Percentiles rank a stretch among this genome's conserved stretches.
phyloP scores from a whole-genome alignment of 2,797 vertebrate species.

The Glyptemys insculpta region DNA sequence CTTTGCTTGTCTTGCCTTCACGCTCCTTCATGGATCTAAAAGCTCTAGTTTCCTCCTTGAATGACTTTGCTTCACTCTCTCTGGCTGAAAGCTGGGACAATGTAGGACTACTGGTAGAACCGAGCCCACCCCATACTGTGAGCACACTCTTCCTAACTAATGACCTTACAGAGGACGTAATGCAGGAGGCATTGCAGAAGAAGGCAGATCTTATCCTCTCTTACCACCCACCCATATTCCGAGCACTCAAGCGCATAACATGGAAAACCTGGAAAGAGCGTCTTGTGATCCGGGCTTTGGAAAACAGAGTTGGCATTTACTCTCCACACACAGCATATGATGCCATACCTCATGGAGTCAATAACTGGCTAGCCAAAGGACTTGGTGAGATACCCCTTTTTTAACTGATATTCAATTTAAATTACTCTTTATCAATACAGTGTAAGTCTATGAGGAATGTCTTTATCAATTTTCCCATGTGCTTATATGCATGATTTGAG shows the following conservation, averaged over 20 bases:
- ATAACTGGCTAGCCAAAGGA: constrained; percentile 91
- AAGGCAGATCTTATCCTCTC: constrained; percentile 90
- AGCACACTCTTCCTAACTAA: constrained; percentile 91
- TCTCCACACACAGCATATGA: constrained; percentile 96
- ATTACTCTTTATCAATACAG: neutral
- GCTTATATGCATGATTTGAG: neutral
- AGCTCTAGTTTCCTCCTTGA: constrained; percentile 85
- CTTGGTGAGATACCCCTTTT: constrained; percentile 86
- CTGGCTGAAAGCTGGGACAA: constrained; percentile 97
- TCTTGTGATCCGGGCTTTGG: constrained; percentile 88
- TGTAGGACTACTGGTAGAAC: constrained; percentile 94
- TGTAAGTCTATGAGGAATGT: neutral
- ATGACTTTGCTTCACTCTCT: constrained; percentile 89
- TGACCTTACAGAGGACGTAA: constrained; percentile 91
- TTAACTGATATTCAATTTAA: neutral
- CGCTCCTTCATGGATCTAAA: constrained; percentile 85
- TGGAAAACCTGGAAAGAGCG: constrained; percentile 92
- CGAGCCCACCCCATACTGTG: constrained; percentile 85
- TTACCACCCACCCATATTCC: constrained; percentile 94
- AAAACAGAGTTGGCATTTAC: constrained; percentile 90
- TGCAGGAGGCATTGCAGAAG: constrained; percentile 89
- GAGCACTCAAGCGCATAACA: constrained; percentile 87
- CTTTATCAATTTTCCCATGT: neutral
- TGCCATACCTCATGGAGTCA: constrained; percentile 89
- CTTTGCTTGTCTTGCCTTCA: neutral